These are phyloP conservation scores for Daboia siamensis DNA, from an alignment of 2,113 vertebrate genomes.

Conservation along the genomic window DNA sequence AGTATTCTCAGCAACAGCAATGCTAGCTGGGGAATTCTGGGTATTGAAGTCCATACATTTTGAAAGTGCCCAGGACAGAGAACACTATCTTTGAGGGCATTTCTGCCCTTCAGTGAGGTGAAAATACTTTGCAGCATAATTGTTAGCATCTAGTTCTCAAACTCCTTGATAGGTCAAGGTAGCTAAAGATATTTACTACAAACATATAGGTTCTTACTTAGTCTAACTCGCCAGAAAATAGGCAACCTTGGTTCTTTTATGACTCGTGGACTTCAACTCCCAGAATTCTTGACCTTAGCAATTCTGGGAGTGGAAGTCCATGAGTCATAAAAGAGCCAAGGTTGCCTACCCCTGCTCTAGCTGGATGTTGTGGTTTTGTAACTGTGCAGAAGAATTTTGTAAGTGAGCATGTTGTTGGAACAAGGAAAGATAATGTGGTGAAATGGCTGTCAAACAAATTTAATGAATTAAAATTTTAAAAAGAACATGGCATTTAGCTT, in stretches of 20 bases:
- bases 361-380: too few relatives aligned
- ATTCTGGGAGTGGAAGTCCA: too few relatives aligned
- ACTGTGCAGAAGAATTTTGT: not conserved
- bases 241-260: too few relatives aligned
- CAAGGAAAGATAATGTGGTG: not conserved
- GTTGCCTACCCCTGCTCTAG: not conserved
- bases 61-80: not conserved
- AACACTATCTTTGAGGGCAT: not conserved
- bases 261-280: too few relatives aligned
- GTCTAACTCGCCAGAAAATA: not conserved
- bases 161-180: not conserved
- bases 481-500: not conserved
- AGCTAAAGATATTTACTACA: not conserved
- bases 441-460: not conserved
- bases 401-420: not conserved
- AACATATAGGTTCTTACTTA: not conserved
- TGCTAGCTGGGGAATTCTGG: not conserved
- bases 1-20: not conserved
- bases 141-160: not conserved
- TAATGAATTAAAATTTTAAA: not conserved
- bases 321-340: too few relatives aligned
- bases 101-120: not conserved
- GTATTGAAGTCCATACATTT: not conserved
- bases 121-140: not conserved
- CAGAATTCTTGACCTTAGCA: too few relatives aligned